Evolutionary conservation across 2,113 vertebrate species (phyloP).

Genomic region (Bombycilla garrulus): DNA sequence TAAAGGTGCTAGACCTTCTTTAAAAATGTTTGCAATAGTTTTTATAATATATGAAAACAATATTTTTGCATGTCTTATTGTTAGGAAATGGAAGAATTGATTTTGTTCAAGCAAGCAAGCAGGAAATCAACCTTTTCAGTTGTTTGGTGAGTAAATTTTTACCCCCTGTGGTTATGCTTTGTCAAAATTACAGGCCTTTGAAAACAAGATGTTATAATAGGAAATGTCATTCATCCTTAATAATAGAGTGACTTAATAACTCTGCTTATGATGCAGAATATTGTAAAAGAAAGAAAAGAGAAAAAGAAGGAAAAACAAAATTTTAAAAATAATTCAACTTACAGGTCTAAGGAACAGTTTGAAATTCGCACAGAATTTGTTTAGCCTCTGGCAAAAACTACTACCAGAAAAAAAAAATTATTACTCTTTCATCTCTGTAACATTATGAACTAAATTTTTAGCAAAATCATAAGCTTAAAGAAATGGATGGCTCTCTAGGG

Average conservation of each 20-base stretch:
- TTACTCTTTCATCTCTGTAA: conserved; percentile 5
- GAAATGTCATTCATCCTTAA: conserved; percentile 27
- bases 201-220: conserved; percentile 22
- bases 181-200: conserved; percentile 5
- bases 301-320: background rate
- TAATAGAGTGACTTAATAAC: background rate
- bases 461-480: background rate
- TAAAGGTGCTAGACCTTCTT: background rate
- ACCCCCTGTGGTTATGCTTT: background rate
- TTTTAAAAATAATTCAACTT: background rate
- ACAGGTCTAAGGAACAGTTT: background rate
- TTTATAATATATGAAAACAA: background rate
- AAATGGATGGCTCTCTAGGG: background rate
- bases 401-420: background rate
- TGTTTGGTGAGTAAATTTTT: background rate
- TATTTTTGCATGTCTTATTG: background rate
- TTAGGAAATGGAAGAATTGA: background rate
- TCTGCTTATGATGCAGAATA: background rate
- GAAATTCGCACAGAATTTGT: conserved; percentile 7
- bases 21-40: background rate
- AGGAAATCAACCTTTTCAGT: background rate
- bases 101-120: background rate
- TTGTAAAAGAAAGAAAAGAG: background rate
- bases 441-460: background rate
- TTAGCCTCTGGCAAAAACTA: background rate